Conservation (phyloP, 2,113 vertebrate genomes). For the Chaetura pelagica region DNA sequence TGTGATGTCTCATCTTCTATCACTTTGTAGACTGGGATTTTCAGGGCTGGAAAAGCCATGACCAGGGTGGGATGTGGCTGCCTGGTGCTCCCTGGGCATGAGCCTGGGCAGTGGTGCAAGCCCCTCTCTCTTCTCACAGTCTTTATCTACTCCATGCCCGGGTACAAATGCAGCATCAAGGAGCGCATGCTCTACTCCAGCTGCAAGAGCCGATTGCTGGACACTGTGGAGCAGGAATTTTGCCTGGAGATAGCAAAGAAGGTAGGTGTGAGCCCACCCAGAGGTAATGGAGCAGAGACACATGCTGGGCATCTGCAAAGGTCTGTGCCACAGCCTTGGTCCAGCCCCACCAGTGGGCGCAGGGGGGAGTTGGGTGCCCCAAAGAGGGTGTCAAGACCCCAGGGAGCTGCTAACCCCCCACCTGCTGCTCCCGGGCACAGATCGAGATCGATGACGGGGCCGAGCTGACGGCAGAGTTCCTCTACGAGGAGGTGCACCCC, state of each 20-base stretch:
- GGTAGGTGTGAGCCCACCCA: constrained; percentile 65
- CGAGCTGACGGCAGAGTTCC: constrained; percentile 90
- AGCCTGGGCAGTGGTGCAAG: rapidly evolving
- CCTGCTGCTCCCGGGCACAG: constrained; percentile 29
- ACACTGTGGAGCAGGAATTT: constrained; percentile 92
- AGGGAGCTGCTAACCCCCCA: not conserved
- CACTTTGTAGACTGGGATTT: not conserved
- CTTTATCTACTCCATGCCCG: constrained; percentile 99
- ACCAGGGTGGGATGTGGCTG: not conserved
- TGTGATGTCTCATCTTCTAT: not conserved
- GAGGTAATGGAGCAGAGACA: not conserved
- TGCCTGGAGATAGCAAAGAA: constrained; percentile 94
- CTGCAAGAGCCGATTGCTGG: constrained; percentile 95
- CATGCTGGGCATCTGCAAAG: not conserved
- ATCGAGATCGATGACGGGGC: constrained; percentile 94
- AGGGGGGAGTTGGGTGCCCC: not conserved
- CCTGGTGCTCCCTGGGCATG: rapidly evolving
- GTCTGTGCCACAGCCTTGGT: not conserved
- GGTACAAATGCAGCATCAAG: constrained; percentile 97
- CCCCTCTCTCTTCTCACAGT: constrained; percentile 76
- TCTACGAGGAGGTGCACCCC: constrained; percentile 97
- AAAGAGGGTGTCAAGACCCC: not conserved
- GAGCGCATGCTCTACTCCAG: constrained; percentile 98
- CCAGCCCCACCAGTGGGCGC: not conserved
- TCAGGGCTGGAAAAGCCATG: rapidly evolving